phyloP scores from a whole-genome alignment of 1,140 invertebrate species.

The Drosophila aff. region DNA sequence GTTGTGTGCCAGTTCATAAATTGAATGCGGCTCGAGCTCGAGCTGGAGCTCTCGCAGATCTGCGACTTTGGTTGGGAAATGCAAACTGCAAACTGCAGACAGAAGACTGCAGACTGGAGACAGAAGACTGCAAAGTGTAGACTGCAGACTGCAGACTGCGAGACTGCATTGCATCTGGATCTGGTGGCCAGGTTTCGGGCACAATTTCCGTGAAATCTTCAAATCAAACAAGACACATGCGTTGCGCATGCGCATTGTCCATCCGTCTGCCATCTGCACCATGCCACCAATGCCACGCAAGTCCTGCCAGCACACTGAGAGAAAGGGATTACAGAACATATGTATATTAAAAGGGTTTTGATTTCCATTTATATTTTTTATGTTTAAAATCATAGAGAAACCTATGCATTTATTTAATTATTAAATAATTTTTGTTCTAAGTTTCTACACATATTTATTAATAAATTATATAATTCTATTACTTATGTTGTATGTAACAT shows the following conservation, averaged over 20 bases:
- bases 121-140: neutral
- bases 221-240: slow-evolving; percentile 82
- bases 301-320: slow-evolving; percentile 20
- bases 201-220: slow-evolving; percentile 71
- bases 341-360: too few relatives aligned
- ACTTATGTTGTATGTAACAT: too few relatives aligned
- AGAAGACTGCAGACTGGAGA: neutral
- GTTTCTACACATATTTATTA: too few relatives aligned
- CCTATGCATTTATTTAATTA: too few relatives aligned
- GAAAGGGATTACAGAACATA: too few relatives aligned
- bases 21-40: slow-evolving; percentile 39
- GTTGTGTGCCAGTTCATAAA: slow-evolving; percentile 72
- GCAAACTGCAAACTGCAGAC: slow-evolving; percentile 9
- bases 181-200: slow-evolving; percentile 8
- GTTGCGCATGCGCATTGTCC: slow-evolving; percentile 75
- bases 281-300: slow-evolving; percentile 44
- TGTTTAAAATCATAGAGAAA: too few relatives aligned
- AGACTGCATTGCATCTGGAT: slow-evolving; percentile 18
- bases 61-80: slow-evolving; percentile 20
- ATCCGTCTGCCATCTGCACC: slow-evolving; percentile 28
- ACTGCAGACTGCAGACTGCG: neutral
- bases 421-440: too few relatives aligned
- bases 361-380: too few relatives aligned
- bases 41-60: slow-evolving; percentile 16
- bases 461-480: too few relatives aligned